Percentiles rank a stretch among this genome's conserved stretches.
phyloP scores from a whole-genome alignment of 2,797 vertebrate species.

The Anguilla megastoma region DNA sequence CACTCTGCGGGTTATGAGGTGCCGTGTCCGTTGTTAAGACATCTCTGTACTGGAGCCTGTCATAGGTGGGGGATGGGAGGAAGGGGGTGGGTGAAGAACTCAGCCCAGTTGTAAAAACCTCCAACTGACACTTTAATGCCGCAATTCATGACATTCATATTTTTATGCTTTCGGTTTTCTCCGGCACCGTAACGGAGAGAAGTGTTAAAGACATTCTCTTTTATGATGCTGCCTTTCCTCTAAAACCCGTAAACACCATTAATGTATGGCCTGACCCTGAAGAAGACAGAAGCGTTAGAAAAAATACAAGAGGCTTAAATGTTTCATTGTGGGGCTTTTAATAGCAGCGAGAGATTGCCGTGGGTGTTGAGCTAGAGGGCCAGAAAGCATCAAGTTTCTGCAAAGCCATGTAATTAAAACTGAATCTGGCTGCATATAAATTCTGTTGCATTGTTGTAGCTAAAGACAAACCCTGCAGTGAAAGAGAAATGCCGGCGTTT shows the following conservation, averaged over 20 bases:
- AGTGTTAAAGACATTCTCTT: constrained; percentile 12
- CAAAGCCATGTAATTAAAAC: constrained; percentile 44
- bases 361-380: neutral
- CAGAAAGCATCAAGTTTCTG: constrained; percentile 24
- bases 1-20: constrained; percentile 58
- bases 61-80: neutral
- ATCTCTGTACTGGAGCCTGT: constrained; percentile 15
- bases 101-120: constrained; percentile 51
- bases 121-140: constrained; percentile 65
- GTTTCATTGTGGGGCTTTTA: constrained; percentile 20
- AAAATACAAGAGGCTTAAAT: constrained; percentile 25
- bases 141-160: constrained; percentile 63
- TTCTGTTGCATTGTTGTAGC: neutral
- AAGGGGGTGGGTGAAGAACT: neutral
- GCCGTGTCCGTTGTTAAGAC: constrained; percentile 53
- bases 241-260: constrained; percentile 40
- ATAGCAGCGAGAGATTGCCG: constrained; percentile 9
- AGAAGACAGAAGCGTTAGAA: neutral
- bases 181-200: constrained; percentile 50
- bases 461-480: neutral
- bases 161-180: constrained; percentile 52
- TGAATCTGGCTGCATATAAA: neutral
- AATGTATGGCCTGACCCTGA: constrained; percentile 16
- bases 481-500: neutral
- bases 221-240: constrained; percentile 26